phyloP scores from a whole-genome alignment of 2,888 invertebrate species.

The Tetranychus piercei region DNA sequence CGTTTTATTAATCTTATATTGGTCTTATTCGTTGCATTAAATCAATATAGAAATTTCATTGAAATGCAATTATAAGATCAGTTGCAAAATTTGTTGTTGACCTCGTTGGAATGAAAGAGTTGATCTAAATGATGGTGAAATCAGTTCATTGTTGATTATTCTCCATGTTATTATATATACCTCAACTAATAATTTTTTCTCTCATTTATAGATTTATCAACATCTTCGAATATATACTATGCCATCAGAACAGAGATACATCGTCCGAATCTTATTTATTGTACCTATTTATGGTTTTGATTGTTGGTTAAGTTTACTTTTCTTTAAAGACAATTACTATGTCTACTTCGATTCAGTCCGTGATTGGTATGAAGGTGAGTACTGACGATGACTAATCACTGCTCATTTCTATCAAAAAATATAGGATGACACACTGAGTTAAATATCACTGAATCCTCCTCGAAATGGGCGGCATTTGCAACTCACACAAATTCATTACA shows the following conservation, averaged over 20 bases:
- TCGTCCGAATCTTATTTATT: conserved; percentile 92
- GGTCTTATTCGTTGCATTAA: too few species aligned
- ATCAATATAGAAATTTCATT: too few species aligned
- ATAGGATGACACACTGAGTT: too few species aligned
- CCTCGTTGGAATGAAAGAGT: too few species aligned
- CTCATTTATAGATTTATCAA: conserved; percentile 66
- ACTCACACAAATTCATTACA: too few species aligned
- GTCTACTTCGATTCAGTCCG: conserved; percentile 97
- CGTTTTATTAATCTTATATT: too few species aligned
- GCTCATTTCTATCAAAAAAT: too few species aligned
- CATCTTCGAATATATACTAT: conserved; percentile 97
- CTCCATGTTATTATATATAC: conserved; percentile 3
- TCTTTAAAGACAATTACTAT: conserved; percentile 91
- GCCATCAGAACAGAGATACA: conserved; percentile 97
- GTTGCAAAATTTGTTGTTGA: too few species aligned
- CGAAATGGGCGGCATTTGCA: too few species aligned
- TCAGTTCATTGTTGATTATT: neutral
- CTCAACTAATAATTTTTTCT: conserved; percentile 4
- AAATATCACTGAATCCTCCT: too few species aligned
- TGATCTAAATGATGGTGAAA: neutral
- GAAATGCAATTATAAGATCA: too few species aligned
- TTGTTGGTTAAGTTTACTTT: conserved; percentile 91
- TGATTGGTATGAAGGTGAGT: conserved; percentile 92
- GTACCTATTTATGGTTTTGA: conserved; percentile 97
- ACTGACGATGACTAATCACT: too few species aligned